Percentiles rank a stretch among this genome's conserved stretches.
These are phyloP conservation scores for Borostomias antarcticus DNA, from an alignment of 2,797 vertebrate genomes.

Conservation along the genomic window DNA sequence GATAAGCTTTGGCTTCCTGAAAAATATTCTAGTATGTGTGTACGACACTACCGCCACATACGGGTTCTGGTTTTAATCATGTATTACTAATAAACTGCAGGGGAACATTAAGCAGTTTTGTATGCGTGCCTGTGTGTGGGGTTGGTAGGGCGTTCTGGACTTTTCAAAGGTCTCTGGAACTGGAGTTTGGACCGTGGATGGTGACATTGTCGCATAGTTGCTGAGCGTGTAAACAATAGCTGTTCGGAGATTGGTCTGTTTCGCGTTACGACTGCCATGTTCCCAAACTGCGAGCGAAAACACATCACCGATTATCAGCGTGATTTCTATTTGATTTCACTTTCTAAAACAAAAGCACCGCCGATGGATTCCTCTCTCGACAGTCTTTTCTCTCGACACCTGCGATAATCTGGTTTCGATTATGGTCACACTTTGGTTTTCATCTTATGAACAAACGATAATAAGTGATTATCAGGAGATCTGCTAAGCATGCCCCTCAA, in stretches of 20 bases:
- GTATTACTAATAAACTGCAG: background rate
- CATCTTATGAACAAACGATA: constrained; percentile 50
- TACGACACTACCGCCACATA: no score
- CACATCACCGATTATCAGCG: constrained; percentile 34
- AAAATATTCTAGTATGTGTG: no score
- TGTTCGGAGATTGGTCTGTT: background rate
- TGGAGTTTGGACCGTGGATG: no score
- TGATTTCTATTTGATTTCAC: no score
- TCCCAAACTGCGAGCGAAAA: background rate
- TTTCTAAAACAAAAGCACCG: no score
- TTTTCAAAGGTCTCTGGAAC: no score
- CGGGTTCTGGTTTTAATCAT: no score
- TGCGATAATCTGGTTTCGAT: constrained; percentile 60
- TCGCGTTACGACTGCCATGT: background rate
- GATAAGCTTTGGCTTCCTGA: no score
- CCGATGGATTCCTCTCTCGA: constrained; percentile 30
- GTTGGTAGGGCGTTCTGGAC: no score
- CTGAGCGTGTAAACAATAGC: no score
- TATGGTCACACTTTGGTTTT: constrained; percentile 46
- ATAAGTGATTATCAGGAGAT: constrained; percentile 51
- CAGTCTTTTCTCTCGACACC: constrained; percentile 51
- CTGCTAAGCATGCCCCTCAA: background rate
- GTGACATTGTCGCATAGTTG: no score
- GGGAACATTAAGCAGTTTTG: background rate
- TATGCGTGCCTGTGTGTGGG: background rate